Percentiles rank a stretch among this genome's conserved stretches.
phyloP scores from a whole-genome alignment of 2,797 vertebrate species.

The Mycteria americana region DNA sequence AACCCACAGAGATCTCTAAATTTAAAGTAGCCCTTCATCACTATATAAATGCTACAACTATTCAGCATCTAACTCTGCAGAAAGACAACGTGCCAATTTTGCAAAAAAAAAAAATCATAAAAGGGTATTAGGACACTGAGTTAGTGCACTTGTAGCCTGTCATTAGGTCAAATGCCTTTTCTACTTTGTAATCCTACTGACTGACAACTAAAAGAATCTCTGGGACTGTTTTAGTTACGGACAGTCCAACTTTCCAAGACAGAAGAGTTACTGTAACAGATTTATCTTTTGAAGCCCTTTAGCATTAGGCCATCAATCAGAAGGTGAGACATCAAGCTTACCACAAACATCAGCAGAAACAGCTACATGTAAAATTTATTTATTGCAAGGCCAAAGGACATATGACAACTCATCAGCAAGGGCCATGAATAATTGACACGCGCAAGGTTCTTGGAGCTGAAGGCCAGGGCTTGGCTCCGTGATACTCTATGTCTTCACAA shows the following conservation, averaged over 20 bases:
- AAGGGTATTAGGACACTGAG: neutral
- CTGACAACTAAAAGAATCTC: neutral
- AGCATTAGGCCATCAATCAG: neutral
- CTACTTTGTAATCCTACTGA: neutral
- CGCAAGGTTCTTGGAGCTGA: neutral
- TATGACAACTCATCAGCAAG: neutral
- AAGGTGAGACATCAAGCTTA: neutral
- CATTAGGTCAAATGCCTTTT: neutral
- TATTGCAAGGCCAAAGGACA: slow-evolving; percentile 3
- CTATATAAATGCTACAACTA: neutral
- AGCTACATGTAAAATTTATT: neutral
- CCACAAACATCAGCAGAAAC: neutral
- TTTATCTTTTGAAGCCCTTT: neutral
- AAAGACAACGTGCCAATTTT: neutral
- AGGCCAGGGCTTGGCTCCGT: neutral
- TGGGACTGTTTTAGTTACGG: neutral
- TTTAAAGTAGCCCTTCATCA: neutral
- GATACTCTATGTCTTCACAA: rapidly evolving
- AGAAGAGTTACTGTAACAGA: neutral
- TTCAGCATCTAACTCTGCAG: neutral
- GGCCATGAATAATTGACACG: neutral
- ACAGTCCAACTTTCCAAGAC: neutral
- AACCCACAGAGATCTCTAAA: neutral
- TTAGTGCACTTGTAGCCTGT: neutral
- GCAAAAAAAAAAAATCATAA: neutral